These are phyloP conservation scores for Enteromius anoplus DNA, from an alignment of 2,797 vertebrate genomes.

Conservation along the genomic window DNA sequence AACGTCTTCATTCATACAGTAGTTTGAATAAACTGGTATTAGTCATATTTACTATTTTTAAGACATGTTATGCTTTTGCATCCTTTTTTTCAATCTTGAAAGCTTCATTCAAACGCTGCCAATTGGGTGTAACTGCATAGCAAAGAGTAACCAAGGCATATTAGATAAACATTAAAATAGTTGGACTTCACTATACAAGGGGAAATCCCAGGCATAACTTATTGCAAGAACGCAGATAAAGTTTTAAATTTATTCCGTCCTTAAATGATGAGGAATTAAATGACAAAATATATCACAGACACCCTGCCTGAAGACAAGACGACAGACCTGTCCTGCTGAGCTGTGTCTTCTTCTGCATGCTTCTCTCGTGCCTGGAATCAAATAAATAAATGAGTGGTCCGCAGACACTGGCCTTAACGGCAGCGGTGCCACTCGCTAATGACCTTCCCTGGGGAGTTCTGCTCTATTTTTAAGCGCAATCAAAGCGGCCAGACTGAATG, in stretches of 20 bases:
- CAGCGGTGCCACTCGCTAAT: constrained; percentile 29
- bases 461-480: constrained; percentile 37
- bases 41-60: not conserved
- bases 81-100: not conserved
- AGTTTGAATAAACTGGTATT: not conserved
- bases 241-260: not conserved
- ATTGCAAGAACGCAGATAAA: not conserved
- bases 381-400: constrained; percentile 29
- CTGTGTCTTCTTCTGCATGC: not conserved
- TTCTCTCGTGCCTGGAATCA: constrained; percentile 18
- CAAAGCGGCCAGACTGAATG: not conserved
- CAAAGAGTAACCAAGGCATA: not conserved
- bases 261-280: constrained; percentile 28
- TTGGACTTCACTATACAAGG: not conserved
- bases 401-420: constrained; percentile 24
- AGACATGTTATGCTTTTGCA: not conserved
- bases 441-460: constrained; percentile 35
- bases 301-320: not conserved
- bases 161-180: not conserved
- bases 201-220: not conserved
- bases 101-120: not conserved
- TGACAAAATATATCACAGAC: not conserved
- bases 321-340: constrained; percentile 3
- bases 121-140: not conserved
- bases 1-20: not conserved